phyloP scores from a whole-genome alignment of 2,888 invertebrate species.

The Matsumyia berberina region DNA sequence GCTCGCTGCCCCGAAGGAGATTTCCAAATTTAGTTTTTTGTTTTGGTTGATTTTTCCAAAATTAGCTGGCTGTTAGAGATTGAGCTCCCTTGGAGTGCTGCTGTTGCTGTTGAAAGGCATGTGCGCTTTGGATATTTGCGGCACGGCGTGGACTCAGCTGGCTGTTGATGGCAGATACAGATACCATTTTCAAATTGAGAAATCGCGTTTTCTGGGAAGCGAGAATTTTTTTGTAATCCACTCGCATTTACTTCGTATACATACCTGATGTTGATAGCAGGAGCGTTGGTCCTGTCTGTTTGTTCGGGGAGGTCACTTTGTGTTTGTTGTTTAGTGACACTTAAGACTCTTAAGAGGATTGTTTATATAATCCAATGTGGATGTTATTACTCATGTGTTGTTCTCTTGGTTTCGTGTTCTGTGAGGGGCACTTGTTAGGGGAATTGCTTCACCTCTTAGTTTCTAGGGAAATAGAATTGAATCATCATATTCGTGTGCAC shows the following conservation, averaged over 20 bases:
- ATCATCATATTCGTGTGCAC: not conserved
- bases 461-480: not conserved
- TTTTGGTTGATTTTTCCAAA: slow-evolving; percentile 70
- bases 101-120: slow-evolving; percentile 8
- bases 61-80: slow-evolving; percentile 43
- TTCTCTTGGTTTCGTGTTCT: not conserved
- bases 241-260: slow-evolving; percentile 31
- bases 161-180: slow-evolving; percentile 35
- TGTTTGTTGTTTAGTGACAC: slow-evolving; percentile 10
- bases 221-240: slow-evolving; percentile 22
- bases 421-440: no score
- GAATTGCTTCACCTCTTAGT: no score
- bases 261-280: slow-evolving; percentile 9
- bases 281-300: slow-evolving; percentile 32
- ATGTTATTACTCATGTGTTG: not conserved
- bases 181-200: slow-evolving; percentile 30
- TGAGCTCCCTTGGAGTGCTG: slow-evolving; percentile 63
- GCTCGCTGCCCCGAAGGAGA: slow-evolving; percentile 40
- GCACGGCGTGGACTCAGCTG: slow-evolving; percentile 47
- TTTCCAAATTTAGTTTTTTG: slow-evolving; percentile 70
- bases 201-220: slow-evolving; percentile 27
- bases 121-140: slow-evolving; percentile 64
- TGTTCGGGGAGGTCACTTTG: slow-evolving; percentile 50
- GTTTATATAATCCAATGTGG: not conserved
- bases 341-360: slow-evolving; percentile 29